Percentiles rank a stretch among this genome's conserved stretches.
Evolutionary conservation across 2,888 invertebrate genomes (phyloP).

Genomic region (Hedya salicella): DNA sequence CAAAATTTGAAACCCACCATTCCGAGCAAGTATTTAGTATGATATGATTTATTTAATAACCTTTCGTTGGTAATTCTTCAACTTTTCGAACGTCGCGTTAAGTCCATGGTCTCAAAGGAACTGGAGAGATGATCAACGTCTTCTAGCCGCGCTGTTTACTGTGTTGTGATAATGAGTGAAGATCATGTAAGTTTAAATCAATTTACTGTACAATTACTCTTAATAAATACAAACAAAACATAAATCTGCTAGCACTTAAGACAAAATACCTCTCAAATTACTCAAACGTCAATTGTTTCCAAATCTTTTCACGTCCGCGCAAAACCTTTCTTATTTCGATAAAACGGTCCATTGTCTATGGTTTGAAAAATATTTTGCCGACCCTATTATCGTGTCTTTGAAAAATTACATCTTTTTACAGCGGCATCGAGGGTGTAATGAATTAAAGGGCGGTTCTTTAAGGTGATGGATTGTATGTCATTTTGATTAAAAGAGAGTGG

Average conservation of each 20-base stretch:
- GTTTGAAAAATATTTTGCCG: slow-evolving; percentile 36
- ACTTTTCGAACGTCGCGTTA: too few relatives aligned
- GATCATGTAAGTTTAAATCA: too few relatives aligned
- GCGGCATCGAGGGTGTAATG: slow-evolving; percentile 28
- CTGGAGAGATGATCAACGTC: too few relatives aligned
- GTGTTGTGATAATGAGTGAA: too few relatives aligned
- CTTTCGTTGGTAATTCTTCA: too few relatives aligned
- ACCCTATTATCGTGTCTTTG: slow-evolving; percentile 33
- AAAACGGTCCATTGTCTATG: slow-evolving; percentile 36
- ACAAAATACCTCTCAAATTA: slow-evolving; percentile 18
- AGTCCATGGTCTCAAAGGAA: too few relatives aligned
- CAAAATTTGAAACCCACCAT: too few relatives aligned
- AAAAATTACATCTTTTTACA: slow-evolving; percentile 42
- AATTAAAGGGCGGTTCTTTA: slow-evolving; percentile 36
- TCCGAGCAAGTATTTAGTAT: too few relatives aligned
- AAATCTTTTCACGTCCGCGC: slow-evolving; percentile 19
- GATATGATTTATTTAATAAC: too few relatives aligned
- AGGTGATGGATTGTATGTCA: slow-evolving; percentile 42
- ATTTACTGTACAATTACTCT: neutral
- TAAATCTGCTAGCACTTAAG: neutral
- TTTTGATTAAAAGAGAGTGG: slow-evolving; percentile 37
- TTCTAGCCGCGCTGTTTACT: too few relatives aligned
- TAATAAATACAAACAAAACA: neutral
- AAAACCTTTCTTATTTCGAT: slow-evolving; percentile 31
- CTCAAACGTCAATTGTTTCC: slow-evolving; percentile 13